Evolutionary conservation across 2,797 vertebrate species (phyloP).

Genomic region (Dermochelys coriacea): DNA sequence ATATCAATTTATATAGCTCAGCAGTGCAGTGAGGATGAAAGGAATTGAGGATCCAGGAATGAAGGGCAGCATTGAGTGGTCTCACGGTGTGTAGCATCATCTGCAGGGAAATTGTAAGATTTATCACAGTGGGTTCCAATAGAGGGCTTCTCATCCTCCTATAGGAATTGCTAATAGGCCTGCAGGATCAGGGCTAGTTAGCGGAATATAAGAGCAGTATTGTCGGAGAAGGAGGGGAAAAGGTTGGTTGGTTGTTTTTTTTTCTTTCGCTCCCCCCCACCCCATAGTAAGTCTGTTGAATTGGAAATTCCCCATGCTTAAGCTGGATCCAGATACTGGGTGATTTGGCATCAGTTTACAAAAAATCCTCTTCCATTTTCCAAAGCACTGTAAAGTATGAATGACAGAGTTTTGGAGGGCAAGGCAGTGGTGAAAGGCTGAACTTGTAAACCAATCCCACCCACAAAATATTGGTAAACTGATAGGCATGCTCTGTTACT

Average conservation of each 20-base stretch:
- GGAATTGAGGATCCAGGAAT: background rate
- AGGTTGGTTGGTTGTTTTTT: background rate
- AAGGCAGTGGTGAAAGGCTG: conserved; percentile 10
- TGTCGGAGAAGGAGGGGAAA: background rate
- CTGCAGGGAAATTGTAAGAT: background rate
- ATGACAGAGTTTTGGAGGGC: accelerated
- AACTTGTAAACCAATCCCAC: background rate
- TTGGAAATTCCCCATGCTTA: background rate
- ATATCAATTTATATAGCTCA: background rate
- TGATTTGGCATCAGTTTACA: conserved; percentile 21
- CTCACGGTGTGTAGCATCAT: background rate
- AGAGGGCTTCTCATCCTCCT: background rate
- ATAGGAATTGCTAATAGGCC: background rate
- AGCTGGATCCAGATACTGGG: background rate
- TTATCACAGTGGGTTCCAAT: background rate
- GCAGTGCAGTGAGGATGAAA: background rate
- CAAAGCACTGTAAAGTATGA: accelerated
- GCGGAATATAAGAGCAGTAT: background rate
- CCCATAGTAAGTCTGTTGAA: background rate
- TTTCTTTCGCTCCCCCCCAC: background rate
- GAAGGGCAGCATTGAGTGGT: background rate
- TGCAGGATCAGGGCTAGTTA: background rate
- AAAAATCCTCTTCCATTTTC: background rate
- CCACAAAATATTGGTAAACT: background rate
- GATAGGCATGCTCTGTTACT: background rate